These are phyloP conservation scores for Molossus alvarezi DNA, from an alignment of 2,797 vertebrate genomes.

Conservation along the genomic window DNA sequence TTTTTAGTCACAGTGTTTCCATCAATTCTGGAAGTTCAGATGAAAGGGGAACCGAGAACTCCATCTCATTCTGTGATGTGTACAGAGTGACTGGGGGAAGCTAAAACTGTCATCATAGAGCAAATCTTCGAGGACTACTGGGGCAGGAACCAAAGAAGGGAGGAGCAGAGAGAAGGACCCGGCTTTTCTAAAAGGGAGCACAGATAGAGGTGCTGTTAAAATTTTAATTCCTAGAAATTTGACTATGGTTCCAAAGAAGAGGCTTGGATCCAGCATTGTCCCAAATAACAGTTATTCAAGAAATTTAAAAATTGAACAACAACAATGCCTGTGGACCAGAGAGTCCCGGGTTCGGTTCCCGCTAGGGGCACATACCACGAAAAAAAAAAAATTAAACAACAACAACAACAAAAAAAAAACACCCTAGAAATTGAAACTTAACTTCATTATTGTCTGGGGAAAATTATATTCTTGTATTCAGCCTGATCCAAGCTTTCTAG, in stretches of 20 bases:
- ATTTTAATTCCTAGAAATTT: not conserved
- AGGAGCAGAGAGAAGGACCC: not conserved
- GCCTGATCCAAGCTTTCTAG: not conserved
- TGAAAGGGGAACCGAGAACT: not conserved
- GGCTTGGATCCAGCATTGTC: not conserved
- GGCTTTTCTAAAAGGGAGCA: not conserved
- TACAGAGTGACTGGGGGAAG: not conserved
- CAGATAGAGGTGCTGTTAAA: not conserved
- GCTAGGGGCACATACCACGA: no score
- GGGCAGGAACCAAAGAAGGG: not conserved
- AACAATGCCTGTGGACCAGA: no score
- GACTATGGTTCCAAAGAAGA: not conserved
- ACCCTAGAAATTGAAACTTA: not conserved
- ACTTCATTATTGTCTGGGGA: not conserved
- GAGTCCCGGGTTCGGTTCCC: no score
- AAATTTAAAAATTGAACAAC: not conserved
- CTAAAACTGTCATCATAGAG: not conserved
- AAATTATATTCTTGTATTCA: not conserved
- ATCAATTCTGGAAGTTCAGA: not conserved
- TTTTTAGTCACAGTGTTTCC: conserved; percentile 27
- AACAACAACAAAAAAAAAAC: not conserved
- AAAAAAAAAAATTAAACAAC: not conserved
- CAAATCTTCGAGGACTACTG: not conserved
- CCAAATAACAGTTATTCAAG: not conserved
- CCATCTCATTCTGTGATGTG: not conserved